Percentiles rank a stretch among this genome's conserved stretches.
Conservation (phyloP, 1,140 invertebrate species). For the Prorops nasuta region DNA sequence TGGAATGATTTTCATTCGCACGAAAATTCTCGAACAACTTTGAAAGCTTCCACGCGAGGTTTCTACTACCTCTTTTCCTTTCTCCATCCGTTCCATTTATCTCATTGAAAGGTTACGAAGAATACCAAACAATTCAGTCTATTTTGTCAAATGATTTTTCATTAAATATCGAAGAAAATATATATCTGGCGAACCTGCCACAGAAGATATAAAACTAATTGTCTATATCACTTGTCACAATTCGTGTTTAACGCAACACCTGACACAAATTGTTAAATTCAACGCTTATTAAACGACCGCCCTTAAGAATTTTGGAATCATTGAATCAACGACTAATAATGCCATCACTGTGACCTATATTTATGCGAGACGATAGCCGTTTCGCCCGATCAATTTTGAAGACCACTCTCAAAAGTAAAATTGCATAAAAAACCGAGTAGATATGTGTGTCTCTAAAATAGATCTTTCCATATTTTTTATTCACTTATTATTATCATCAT, state of each 20-base stretch:
- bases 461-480: slow-evolving; percentile 29
- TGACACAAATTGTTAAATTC: slow-evolving; percentile 1
- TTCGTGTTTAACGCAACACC: not conserved
- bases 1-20: slow-evolving; percentile 35
- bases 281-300: not conserved
- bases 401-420: slow-evolving; percentile 15
- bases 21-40: slow-evolving; percentile 15
- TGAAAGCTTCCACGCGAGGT: too few species aligned
- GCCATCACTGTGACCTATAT: not conserved
- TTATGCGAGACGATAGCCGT: not conserved
- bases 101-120: not conserved
- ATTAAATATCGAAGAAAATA: not conserved
- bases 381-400: slow-evolving; percentile 7
- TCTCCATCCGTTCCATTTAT: not conserved
- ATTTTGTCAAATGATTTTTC: not conserved
- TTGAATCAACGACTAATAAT: slow-evolving; percentile 8
- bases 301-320: slow-evolving; percentile 8
- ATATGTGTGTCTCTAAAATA: slow-evolving; percentile 44
- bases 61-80: too few species aligned
- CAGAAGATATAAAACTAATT: slow-evolving; percentile 14
- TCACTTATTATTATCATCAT: slow-evolving; percentile 23
- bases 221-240: slow-evolving; percentile 6
- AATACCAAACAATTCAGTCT: not conserved
- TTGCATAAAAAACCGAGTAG: slow-evolving; percentile 27
- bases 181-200: slow-evolving; percentile 5